phyloP scores from a whole-genome alignment of 1,140 invertebrate species.

The Neodiprion fabricii region DNA sequence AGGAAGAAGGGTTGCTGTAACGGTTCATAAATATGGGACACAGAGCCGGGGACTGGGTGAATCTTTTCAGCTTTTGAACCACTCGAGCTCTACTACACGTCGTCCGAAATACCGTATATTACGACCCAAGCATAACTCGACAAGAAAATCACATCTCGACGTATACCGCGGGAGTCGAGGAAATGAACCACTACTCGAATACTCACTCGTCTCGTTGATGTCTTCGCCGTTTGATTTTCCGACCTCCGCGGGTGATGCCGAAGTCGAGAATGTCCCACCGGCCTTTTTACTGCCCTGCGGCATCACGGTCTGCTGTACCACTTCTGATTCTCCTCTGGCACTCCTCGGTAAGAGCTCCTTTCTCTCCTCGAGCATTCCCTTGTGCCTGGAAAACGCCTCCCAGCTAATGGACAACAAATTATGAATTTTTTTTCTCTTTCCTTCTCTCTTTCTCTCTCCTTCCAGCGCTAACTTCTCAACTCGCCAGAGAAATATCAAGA shows the following conservation, averaged over 20 bases:
- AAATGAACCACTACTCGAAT: too few relatives aligned
- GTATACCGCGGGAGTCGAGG: too few relatives aligned
- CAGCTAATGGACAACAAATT: constrained; percentile 50
- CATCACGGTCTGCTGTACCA: background rate
- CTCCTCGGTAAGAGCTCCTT: constrained; percentile 32
- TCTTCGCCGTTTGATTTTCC: too few relatives aligned
- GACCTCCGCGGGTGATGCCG: background rate
- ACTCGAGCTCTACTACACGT: too few relatives aligned
- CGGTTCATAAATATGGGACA: background rate
- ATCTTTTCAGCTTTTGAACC: too few relatives aligned
- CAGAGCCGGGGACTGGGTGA: too few relatives aligned
- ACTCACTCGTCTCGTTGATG: too few relatives aligned
- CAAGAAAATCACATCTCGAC: too few relatives aligned
- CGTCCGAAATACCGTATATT: too few relatives aligned
- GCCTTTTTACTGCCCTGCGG: background rate
- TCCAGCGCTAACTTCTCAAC: constrained; percentile 21
- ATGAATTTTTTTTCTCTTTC: background rate
- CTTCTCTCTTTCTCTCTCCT: background rate
- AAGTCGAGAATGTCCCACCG: background rate
- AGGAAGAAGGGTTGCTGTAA: background rate
- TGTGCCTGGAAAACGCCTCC: constrained; percentile 43
- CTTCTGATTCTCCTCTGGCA: constrained; percentile 8
- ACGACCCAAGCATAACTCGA: too few relatives aligned
- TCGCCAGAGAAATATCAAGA: background rate
- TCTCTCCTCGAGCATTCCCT: constrained; percentile 37